Base-by-base conservation (phyloP, 2,797 vertebrate genomes). In the Mionectes olivaceus region DNA sequence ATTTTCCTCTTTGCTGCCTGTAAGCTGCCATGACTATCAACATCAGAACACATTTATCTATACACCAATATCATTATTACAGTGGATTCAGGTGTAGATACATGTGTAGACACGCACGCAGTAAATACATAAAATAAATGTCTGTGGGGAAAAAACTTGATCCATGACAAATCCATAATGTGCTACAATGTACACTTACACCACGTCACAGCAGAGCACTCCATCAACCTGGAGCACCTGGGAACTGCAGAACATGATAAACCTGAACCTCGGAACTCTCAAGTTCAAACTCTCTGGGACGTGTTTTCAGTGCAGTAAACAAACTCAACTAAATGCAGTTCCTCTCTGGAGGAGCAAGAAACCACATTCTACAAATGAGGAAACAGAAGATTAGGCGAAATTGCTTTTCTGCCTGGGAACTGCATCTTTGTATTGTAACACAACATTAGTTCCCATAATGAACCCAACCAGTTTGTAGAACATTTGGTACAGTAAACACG, bases 401-500 rank as follows among this genome's bases (percentile, higher is more conserved):
- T 64, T 68, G 33, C 68, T 92, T 70, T 85, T 91, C 89, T 93
- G 84, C 73, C 82, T 89, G 79, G 76, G 73, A 96, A 92, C 64
- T 43, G 44, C 39, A 63, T 91, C 53, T 92, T 57, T 57, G 65
- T 64, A 57, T 35, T 80, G 60, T 80, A 83, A 83, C 56, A 61
- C 78, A 87, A 57, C 73, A 76, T 77, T 75, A 89, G 60, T 55
- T 94, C 80, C 89, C 85, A 16, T 56, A 91, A 90, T 47, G 43
- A 94, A 76, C 50, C 46, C 33, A 86, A 75, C 43, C 50, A 90
- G 57, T 57, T 7, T 79, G 84, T 28, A 65, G 90, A 95, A 90
- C 88, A 88, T 93, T 92, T 90, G 94, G 80, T 86, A 83, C 80
- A 83, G 77, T 88, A 94, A 94, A 94, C 80, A 95, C 1, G 33